A percentile compares a stretch with the other conserved stretches of the same genome.
Conservation (phyloP, 1,140 invertebrate genomes). For the Sitodiplosis mosellana region DNA sequence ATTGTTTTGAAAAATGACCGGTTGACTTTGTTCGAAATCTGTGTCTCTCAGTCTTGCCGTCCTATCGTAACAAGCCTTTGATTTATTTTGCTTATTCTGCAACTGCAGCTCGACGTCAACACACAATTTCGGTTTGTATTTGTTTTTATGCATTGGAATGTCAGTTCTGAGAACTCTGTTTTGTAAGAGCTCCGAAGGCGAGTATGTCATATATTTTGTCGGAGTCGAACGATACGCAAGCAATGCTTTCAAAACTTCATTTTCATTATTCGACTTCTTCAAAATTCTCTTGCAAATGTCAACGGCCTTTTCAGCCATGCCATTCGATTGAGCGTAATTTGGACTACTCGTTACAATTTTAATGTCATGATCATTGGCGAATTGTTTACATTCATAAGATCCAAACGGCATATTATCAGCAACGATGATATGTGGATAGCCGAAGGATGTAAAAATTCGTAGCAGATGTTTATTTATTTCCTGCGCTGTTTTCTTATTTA, state of each 20-base stretch:
- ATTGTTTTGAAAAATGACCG: too few species aligned
- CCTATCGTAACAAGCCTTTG: not conserved
- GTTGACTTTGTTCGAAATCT: too few species aligned
- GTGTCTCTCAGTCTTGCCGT: not conserved
- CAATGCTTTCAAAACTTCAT: slow-evolving; percentile 4
- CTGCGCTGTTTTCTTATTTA: slow-evolving; percentile 9
- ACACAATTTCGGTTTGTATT: not conserved
- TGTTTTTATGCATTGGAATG: slow-evolving; percentile 3
- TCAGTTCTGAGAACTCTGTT: slow-evolving; percentile 5
- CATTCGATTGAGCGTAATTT: slow-evolving; percentile 14
- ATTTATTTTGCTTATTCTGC: not conserved
- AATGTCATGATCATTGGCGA: slow-evolving; percentile 12
- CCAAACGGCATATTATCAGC: slow-evolving; percentile 15
- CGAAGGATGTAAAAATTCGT: slow-evolving; percentile 12
- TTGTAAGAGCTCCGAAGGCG: slow-evolving; percentile 8
- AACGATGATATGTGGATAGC: slow-evolving; percentile 11
- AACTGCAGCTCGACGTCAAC: not conserved
- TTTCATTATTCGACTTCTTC: slow-evolving; percentile 9
- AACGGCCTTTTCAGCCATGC: slow-evolving; percentile 13
- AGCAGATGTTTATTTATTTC: slow-evolving; percentile 10
- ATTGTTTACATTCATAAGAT: slow-evolving; percentile 10
- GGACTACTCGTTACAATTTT: slow-evolving; percentile 12
- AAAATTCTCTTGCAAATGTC: slow-evolving; percentile 14
- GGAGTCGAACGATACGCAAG: slow-evolving; percentile 6
- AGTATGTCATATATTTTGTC: slow-evolving; percentile 3